Evolutionary conservation across 2,113 vertebrate species (phyloP), one percentile per base, ranked within the genome.

Genomic region (Takifugu bimaculatus): DNA sequence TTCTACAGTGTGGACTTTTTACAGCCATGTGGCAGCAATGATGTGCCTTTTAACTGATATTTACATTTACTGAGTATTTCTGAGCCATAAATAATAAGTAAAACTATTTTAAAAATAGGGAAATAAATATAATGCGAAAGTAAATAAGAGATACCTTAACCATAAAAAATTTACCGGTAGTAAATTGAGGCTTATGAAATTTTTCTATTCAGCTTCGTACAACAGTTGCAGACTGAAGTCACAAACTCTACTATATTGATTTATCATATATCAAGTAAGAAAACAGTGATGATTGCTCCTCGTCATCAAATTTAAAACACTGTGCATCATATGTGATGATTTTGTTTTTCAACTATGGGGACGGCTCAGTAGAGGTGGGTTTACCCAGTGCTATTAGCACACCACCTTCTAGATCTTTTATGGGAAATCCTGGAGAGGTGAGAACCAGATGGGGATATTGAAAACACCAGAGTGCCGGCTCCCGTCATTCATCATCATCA

Each of bases 401-500:
- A 80, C 54, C n/a, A 29, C 60, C 42, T 60, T 63, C 73, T 72
- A 68, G 71, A 72, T 78, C 57, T 85, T 87, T 87, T 81, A 83
- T 83, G 74, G 73, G 80, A 84, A 88, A 81, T 85, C 81, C 78
- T 80, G 70, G 60, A 87, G 86, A 90, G 87, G 90, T 86, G 84
- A 89, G 87, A 85, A 84, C 78, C 88, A 90, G 85, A 89, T 90
- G 89, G 84, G 79, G 70, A 82, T 87, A 84, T 65, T 86, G 74
- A 84, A 85, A 89, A 76, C 75, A 84, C 79, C 63, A 75, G 66
- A 70, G 71, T 63, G 65, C 78, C 64, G 72, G 77, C 78, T 87
- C 72, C 74, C 82, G 83, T 89, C 86, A 84, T 88, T 86, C 83
- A 88, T 87, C 88, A 86, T 87, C 84, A 88, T 88, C 79, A 87